Base-by-base conservation (phyloP, 2,797 vertebrate genomes). In the Microctenopoma stevenorrisi region DNA sequence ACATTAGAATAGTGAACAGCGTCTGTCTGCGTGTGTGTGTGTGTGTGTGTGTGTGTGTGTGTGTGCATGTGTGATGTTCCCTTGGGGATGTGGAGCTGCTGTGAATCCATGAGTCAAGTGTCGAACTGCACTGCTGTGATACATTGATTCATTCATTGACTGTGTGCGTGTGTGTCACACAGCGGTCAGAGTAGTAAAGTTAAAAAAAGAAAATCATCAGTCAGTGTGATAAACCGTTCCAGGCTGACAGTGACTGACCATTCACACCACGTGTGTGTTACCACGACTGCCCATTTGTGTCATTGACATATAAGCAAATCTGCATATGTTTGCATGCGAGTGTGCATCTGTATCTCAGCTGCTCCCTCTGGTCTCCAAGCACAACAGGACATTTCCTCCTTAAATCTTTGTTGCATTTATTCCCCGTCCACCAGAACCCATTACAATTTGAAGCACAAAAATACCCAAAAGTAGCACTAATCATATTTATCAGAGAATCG, bases 61-160 rank as follows among this genome's bases (percentile, higher is more conserved):
- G 30, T 6, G 28, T 33, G 30, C 7, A 7, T 33, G 30, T 33
- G 30, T 2, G 1, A 42, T 0, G 2, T 51, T 79, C 78, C 74
- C 68, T 18, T 46, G 74, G 76, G 74, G 40, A 51, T 7, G 0
- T 9, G 72, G 69, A 25, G 15, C 47, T 52, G 76, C 75, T 73
- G 75, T 71, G 76, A 86, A 84, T 82, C 66, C 57, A 66, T 78
- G 86, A 85, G 67, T 88, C 85, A 85, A 87, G 76, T 78, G 72
- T 65, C 86, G 62, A 59, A 71, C 71, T 67, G 68, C 68, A 82
- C 75, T 47, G 3, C 74, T 57, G 74, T 86, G 88, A 88, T 48
- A 25, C 46, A 48, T 48, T 48, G 46, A 48, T 25, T 48, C 46
- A 18, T 88, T 87, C 85, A 87, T 70, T 79, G 76, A 77, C 78